These are phyloP conservation scores for Nasua narica DNA, from an alignment of 2,797 vertebrate species.

Conservation along the genomic window DNA sequence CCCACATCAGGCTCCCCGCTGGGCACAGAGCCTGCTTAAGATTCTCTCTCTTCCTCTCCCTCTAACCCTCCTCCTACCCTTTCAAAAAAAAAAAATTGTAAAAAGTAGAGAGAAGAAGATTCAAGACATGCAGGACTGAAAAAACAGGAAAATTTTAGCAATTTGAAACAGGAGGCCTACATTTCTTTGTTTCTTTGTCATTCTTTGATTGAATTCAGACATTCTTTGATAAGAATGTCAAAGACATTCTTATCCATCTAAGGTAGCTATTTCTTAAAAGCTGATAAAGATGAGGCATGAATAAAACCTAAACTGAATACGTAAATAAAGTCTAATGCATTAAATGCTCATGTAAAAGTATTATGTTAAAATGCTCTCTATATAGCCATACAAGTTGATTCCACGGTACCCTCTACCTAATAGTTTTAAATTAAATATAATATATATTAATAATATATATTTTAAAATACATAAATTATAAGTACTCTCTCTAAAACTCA, in stretches of 20 bases:
- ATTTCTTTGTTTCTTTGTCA: background rate
- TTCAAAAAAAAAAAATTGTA: background rate
- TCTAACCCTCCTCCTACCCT: background rate
- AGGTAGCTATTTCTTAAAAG: background rate
- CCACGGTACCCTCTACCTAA: slow-evolving; percentile 42
- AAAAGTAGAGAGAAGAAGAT: background rate
- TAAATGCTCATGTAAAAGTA: slow-evolving; percentile 46
- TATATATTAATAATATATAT: background rate
- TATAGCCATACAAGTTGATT: slow-evolving; percentile 57
- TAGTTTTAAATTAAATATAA: background rate
- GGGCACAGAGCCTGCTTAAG: background rate
- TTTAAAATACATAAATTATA: background rate
- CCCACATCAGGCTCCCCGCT: background rate
- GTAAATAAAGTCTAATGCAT: slow-evolving; percentile 47
- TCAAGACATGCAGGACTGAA: background rate
- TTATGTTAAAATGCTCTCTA: slow-evolving; percentile 67
- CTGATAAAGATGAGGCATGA: background rate
- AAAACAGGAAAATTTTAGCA: background rate
- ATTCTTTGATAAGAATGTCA: too few species aligned
- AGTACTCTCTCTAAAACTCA: background rate
- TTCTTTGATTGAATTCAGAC: too few species aligned
- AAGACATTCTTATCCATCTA: background rate
- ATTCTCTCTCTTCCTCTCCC: background rate
- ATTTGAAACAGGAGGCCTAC: background rate
- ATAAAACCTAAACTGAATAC: background rate